Conservation (phyloP, 2,113 vertebrate species). For the Myxocyprinus asiaticus region DNA sequence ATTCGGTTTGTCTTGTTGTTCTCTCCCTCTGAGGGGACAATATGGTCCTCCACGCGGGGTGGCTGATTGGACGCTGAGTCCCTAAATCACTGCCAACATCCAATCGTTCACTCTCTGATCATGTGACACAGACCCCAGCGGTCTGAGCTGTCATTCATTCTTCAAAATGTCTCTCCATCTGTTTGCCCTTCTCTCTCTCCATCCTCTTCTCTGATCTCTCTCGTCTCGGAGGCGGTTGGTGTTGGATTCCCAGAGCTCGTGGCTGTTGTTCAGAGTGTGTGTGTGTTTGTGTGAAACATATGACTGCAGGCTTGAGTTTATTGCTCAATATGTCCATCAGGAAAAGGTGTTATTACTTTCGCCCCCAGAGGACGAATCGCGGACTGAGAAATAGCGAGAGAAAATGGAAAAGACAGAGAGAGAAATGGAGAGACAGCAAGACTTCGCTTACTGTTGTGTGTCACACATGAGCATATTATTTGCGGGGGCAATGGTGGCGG, state of each 20-base stretch:
- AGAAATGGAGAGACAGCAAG: no score
- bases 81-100: slow-evolving; percentile 46
- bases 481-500: no score
- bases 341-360: slow-evolving; percentile 59
- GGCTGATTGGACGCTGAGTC: slow-evolving; percentile 59
- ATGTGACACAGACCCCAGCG: neutral
- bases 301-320: slow-evolving; percentile 51
- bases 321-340: slow-evolving; percentile 63
- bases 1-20: slow-evolving; percentile 36
- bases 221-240: no score
- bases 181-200: neutral
- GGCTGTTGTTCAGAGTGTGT: neutral
- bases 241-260: no score
- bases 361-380: slow-evolving; percentile 9
- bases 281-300: slow-evolving; percentile 1
- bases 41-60: slow-evolving; percentile 58
- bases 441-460: no score
- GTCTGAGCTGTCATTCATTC: neutral
- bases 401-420: no score
- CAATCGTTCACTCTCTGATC: slow-evolving; percentile 5
- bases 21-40: slow-evolving; percentile 51
- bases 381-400: neutral
- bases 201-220: no score
- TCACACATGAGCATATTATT: no score
- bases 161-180: neutral